phyloP scores from a whole-genome alignment of 2,888 invertebrate genomes.

The Salticus scenicus region DNA sequence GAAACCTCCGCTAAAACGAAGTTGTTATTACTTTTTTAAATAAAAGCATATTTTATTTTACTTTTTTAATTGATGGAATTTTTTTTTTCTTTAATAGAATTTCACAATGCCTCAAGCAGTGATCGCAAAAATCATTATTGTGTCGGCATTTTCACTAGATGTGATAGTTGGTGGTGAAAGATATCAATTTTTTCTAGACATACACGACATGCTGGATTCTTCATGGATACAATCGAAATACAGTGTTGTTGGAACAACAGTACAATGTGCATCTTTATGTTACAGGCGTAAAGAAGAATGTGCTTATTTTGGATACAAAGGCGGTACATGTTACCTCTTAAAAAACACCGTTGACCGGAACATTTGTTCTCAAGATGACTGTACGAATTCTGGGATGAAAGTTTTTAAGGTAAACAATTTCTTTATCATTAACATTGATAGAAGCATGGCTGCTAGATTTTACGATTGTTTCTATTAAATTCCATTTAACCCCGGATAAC shows the following conservation, averaged over 20 bases:
- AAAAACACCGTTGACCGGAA: neutral
- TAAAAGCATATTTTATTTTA: too few relatives aligned
- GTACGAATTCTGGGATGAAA: slow-evolving; percentile 24
- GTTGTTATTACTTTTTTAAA: too few relatives aligned
- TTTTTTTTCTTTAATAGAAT: too few relatives aligned
- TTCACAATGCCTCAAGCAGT: too few relatives aligned
- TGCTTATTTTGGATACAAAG: slow-evolving; percentile 26
- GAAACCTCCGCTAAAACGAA: too few relatives aligned
- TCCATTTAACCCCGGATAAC: neutral
- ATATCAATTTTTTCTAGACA: neutral
- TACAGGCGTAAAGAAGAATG: neutral
- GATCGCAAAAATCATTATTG: too few relatives aligned
- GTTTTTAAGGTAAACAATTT: slow-evolving; percentile 25
- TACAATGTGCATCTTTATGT: slow-evolving; percentile 29
- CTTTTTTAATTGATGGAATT: too few relatives aligned
- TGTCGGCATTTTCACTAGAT: too few relatives aligned
- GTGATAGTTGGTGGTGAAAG: neutral
- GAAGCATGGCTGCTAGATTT: too few relatives aligned
- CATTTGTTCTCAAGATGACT: slow-evolving; percentile 13
- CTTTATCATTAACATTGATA: too few relatives aligned
- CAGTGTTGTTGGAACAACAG: neutral
- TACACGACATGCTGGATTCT: too few relatives aligned
- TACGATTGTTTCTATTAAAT: neutral
- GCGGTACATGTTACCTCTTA: slow-evolving; percentile 8
- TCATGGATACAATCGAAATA: neutral